Conservation (phyloP, 2,888 invertebrate genomes). For the Cacoxenus indagator region DNA sequence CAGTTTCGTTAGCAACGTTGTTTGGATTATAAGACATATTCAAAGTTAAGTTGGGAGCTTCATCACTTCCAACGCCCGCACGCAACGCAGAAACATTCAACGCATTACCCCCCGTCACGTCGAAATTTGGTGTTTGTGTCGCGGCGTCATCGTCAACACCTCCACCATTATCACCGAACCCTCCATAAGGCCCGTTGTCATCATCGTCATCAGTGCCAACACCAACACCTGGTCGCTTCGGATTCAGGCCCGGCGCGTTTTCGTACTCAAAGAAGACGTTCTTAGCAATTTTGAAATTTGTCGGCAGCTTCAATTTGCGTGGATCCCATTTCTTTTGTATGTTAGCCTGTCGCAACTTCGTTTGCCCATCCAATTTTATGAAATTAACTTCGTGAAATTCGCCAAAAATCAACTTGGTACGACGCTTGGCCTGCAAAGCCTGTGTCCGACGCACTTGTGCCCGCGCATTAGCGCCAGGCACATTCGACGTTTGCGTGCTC, state of each 20-base stretch:
- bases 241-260: constrained; percentile 60
- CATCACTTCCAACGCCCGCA: background rate
- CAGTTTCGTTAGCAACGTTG: constrained; percentile 53
- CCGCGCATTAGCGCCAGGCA: constrained; percentile 5
- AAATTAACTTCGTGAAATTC: constrained; percentile 61
- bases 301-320: constrained; percentile 67
- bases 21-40: constrained; percentile 38
- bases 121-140: constrained; percentile 20
- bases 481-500: constrained; percentile 20
- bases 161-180: constrained; percentile 15
- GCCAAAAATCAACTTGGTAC: constrained; percentile 59
- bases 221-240: constrained; percentile 50
- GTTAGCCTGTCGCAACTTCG: constrained; percentile 62
- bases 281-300: constrained; percentile 60
- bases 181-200: constrained; percentile 14
- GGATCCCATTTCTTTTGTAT: constrained; percentile 69
- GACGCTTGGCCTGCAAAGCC: constrained; percentile 43
- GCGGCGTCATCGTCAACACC: constrained; percentile 38
- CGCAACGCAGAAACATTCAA: constrained; percentile 23
- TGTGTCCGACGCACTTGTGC: constrained; percentile 39
- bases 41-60: no score
- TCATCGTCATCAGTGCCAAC: constrained; percentile 72
- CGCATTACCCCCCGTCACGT: constrained; percentile 26
- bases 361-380: constrained; percentile 54
- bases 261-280: constrained; percentile 58